Base-by-base conservation (phyloP, 2,113 vertebrate species). In the Heteronetta atricapilla region DNA sequence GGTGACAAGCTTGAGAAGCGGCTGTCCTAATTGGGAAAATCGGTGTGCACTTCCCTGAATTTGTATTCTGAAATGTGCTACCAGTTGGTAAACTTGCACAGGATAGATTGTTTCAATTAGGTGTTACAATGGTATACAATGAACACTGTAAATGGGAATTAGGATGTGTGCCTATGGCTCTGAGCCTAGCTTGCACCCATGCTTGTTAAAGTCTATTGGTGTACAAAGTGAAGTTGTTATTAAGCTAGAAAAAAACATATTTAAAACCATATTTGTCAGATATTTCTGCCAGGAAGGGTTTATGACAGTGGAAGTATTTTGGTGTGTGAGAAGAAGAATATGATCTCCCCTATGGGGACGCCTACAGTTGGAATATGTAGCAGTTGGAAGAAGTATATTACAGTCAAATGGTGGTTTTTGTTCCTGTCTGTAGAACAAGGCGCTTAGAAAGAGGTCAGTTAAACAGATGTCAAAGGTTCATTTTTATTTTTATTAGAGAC, bases 351-450 rank as follows among this genome's bases (percentile, higher is more conserved):
- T 68, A 4, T 5, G 40, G 48, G 64, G 34, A 7, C 1, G 26
- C 40, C 67, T 69, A 18, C 0, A 0, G n/a, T 77, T 69, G 66
- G 50, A 89, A 82, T 31, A 62, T 1, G 0, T 50, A n/a, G 46
- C 46, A 48, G 46, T 48, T 48, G 20, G 20, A 48, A 48, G 46
- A 48, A 50, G n/a, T 80, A 87, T 69, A 44, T 73, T 83, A 34
- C 28, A 11, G 89, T 87, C 36, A 82, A 34, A 89, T 55, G 21
- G 44, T 69, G 36, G 5, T 2, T 55, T 95, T 91, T 25, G 6
- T 56, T 84, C 25, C 59, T 73, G 13, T 46, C 0, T 0, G 3
- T 55, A 64, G 70, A 82, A 26, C 66, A 38, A 52, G 18, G 13
- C 84, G 33, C 48, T 90, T 75, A 72, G 44, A 68, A 76, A 52